A percentile compares a stretch with the other conserved stretches of the same genome.
Evolutionary conservation across 2,797 vertebrate genomes (phyloP).

Genomic region (Gadopsis bispinosus): DNA sequence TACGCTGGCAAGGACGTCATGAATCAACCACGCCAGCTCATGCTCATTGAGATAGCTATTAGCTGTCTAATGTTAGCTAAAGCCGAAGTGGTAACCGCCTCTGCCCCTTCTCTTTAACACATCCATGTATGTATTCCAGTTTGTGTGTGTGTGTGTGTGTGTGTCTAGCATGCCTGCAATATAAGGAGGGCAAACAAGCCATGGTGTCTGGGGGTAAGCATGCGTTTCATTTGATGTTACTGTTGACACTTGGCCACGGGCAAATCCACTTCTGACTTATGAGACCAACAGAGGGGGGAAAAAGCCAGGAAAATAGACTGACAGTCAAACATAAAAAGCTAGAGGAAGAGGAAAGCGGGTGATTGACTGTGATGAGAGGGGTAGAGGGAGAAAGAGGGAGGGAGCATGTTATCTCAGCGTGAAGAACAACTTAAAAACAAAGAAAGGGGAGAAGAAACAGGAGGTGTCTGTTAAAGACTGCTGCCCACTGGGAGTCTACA

Average conservation of each 20-base stretch:
- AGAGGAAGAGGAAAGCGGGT: background rate
- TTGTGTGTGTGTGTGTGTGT: background rate
- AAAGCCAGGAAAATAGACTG: slow-evolving; percentile 6
- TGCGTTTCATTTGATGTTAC: slow-evolving; percentile 28
- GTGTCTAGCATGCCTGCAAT: background rate
- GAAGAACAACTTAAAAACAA: slow-evolving; percentile 53
- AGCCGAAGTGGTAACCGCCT: no score
- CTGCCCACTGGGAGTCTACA: slow-evolving; percentile 16
- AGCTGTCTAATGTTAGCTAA: no score
- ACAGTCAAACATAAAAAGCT: slow-evolving; percentile 21
- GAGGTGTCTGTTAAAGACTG: slow-evolving; percentile 29
- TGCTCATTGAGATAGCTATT: no score
- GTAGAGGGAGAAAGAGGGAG: background rate
- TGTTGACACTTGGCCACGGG: slow-evolving; percentile 17
- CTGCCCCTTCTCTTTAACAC: no score
- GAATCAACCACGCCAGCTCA: no score
- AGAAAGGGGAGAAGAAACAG: slow-evolving; percentile 38
- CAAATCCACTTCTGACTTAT: slow-evolving; percentile 37
- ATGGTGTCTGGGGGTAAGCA: background rate
- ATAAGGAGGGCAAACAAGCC: background rate
- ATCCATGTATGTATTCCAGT: background rate
- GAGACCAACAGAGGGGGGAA: slow-evolving; percentile 5
- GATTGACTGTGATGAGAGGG: slow-evolving; percentile 11
- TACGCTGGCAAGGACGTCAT: no score
- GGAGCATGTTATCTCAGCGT: slow-evolving; percentile 16